Evolutionary conservation across 2,888 invertebrate genomes (phyloP).

Genomic region (Pogonocherus hispidulus): DNA sequence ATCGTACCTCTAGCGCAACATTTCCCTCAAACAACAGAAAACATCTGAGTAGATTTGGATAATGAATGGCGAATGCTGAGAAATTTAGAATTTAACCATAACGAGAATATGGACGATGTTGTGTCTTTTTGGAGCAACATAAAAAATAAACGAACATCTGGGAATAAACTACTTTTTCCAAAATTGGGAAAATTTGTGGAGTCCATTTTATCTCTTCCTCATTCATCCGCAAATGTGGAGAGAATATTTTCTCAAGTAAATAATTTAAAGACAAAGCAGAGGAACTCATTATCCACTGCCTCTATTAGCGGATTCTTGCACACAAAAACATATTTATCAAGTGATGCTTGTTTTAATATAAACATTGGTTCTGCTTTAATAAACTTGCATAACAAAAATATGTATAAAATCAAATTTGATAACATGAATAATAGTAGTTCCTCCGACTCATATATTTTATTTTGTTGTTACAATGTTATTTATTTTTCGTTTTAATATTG

Average conservation of each 20-base stretch:
- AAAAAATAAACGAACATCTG: neutral
- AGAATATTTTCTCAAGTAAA: constrained; percentile 2
- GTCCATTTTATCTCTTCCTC: neutral
- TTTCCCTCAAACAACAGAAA: constrained; percentile 21
- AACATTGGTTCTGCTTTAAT: neutral
- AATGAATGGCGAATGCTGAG: constrained; percentile 37
- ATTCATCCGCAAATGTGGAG: constrained; percentile 6
- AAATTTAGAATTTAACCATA: no score
- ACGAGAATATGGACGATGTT: neutral
- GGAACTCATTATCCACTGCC: no score
- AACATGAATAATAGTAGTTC: no score
- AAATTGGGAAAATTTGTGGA: neutral
- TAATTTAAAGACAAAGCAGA: neutral
- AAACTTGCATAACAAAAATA: no score
- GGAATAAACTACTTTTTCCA: neutral
- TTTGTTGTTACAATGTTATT: no score
- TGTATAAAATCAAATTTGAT: no score
- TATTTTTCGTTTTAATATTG: no score
- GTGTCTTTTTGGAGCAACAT: neutral
- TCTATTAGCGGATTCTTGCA: no score
- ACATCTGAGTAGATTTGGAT: constrained; percentile 28
- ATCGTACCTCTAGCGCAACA: constrained; percentile 4
- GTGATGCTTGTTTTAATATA: no score
- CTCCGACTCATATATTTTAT: no score
- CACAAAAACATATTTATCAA: no score